A percentile compares a stretch with the other conserved stretches of the same genome.
Conservation (phyloP, 2,888 invertebrate genomes). For the Hydraecia micacea region DNA sequence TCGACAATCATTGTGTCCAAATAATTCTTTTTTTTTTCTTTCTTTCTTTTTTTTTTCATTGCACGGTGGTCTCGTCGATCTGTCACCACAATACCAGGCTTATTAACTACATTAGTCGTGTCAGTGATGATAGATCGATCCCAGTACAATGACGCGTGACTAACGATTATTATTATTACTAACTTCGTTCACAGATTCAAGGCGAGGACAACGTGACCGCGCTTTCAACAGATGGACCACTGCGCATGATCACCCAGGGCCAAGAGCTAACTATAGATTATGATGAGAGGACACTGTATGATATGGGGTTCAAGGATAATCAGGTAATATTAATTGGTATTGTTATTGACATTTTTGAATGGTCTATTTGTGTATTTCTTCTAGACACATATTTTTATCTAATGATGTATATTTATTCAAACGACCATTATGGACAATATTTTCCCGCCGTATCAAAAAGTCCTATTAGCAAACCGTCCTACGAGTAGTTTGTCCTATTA, state of each 20-base stretch:
- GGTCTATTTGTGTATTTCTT: background rate
- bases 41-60: too few species aligned
- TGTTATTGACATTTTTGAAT: background rate
- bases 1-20: background rate
- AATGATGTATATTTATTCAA: background rate
- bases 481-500: too few species aligned
- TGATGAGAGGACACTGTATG: slow-evolving; percentile 97
- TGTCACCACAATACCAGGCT: background rate
- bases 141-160: background rate
- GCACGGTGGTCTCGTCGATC: background rate
- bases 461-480: too few species aligned
- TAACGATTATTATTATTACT: background rate
- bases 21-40: too few species aligned
- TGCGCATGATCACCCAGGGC: slow-evolving; percentile 97
- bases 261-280: slow-evolving; percentile 98
- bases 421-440: background rate
- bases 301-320: slow-evolving; percentile 98
- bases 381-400: background rate
- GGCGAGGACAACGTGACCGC: slow-evolving; percentile 89
- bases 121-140: background rate
- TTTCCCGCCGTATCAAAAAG: too few species aligned
- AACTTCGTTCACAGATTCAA: slow-evolving; percentile 78
- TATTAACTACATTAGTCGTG: background rate
- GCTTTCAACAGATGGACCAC: slow-evolving; percentile 94
- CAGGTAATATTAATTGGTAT: slow-evolving; percentile 87